These are phyloP conservation scores for Willowsia nigromaculata DNA, from an alignment of 2,888 invertebrate genomes.

Conservation along the genomic window DNA sequence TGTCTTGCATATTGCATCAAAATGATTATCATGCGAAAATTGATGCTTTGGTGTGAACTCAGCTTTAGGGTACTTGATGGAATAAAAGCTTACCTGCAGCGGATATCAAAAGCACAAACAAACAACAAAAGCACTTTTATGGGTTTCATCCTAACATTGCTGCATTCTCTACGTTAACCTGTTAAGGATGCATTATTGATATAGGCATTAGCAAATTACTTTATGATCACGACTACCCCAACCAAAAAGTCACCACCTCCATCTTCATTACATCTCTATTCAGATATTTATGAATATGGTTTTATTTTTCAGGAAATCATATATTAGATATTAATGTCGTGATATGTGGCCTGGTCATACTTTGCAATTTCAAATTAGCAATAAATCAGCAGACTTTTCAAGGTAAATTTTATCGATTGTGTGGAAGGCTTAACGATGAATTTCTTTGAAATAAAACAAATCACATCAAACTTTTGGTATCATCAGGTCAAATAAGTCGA, in stretches of 20 bases:
- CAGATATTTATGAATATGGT: not conserved
- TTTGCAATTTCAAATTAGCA: constrained; percentile 1
- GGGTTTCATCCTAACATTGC: not conserved
- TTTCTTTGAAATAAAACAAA: not conserved
- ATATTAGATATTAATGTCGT: not conserved
- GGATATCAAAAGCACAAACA: not conserved
- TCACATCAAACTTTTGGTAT: not conserved
- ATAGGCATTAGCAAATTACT: not conserved
- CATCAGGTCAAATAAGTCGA: not conserved
- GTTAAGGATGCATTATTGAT: not conserved
- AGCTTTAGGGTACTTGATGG: not conserved
- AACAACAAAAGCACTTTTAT: not conserved
- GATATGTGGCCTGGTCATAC: not conserved
- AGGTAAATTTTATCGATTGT: not conserved
- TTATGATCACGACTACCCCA: not conserved
- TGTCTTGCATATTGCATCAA: not conserved
- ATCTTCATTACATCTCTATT: not conserved
- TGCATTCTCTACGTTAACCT: not conserved
- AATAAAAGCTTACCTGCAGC: not conserved
- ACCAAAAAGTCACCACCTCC: not conserved
- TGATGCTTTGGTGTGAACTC: not conserved
- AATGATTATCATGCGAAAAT: not conserved
- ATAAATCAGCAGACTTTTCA: not conserved
- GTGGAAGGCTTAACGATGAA: not conserved
- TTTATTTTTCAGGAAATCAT: not conserved